Base-by-base conservation (phyloP, 2,113 vertebrate species). In the Austrofundulus limnaeus region DNA sequence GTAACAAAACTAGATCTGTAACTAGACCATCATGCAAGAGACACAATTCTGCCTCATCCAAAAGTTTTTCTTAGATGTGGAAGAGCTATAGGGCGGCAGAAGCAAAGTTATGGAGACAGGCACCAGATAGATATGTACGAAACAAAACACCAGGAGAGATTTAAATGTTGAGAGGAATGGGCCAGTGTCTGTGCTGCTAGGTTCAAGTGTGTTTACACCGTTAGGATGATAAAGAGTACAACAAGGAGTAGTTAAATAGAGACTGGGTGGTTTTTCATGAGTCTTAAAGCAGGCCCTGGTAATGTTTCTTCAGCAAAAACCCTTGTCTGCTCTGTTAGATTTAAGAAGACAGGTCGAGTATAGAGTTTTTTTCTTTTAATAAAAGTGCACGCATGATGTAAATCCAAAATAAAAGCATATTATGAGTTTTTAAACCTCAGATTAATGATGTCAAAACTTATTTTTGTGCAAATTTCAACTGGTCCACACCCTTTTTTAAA, bases 151-250 rank as follows among this genome's bases (percentile, higher is more conserved):
- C 24, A 21, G n/a, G 56, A 49, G 45, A 61, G 62, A 75, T 65
- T 80, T 53, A 73, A 31, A 76, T 51, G 39, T 63, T 51, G 56
- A 71, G 64, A 66, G 57, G 42, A 46, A 25, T 24, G 11, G 19
- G 8, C 66, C 21, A 38, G 49, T 53, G 67, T 73, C 20, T 70
- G 47, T 59, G 68, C 70, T 71, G 71, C 70, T 70, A 48, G 62
- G 79, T 64, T 42, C 45, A 62, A 56, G 56, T 59, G 11, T 85
- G 73, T 83, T 86, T 78, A 77, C 64, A 61, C 16, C 41, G 0
- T 54, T 6, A 2, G 59, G 62, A 69, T 24, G 19, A 19, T 52
- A 6, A 71, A 55, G 43, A 53, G 39, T 9, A 41, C 7, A 25
- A 60, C 65, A 66, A 81, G 64, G 63, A 76, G 72, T 75, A 66